phyloP scores from a whole-genome alignment of 2,797 vertebrate genomes.

The Odontamblyopus rebecca region DNA sequence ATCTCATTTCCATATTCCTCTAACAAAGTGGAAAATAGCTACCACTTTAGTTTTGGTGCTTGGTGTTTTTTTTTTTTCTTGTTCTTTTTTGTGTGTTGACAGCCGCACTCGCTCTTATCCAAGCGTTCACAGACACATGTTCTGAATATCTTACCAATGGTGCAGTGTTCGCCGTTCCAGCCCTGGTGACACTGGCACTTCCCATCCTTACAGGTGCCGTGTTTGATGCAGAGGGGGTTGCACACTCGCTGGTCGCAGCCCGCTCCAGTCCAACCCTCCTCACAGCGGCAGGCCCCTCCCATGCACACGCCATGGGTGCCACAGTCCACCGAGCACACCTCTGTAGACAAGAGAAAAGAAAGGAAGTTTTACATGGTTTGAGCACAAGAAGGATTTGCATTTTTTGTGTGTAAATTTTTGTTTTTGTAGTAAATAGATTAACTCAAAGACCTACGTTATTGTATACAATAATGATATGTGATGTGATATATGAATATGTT shows the following conservation, averaged over 20 bases:
- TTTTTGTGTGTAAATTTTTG: too few relatives aligned
- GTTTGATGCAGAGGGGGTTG: conserved; percentile 96
- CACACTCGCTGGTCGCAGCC: conserved; percentile 97
- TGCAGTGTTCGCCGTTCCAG: conserved; percentile 99
- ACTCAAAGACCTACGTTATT: too few relatives aligned
- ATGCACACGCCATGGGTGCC: conserved; percentile 98
- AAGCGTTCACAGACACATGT: conserved; percentile 29
- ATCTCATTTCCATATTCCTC: conserved; percentile 51
- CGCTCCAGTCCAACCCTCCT: conserved; percentile 96
- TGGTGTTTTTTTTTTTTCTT: conserved; percentile 27
- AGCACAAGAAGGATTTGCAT: too few relatives aligned
- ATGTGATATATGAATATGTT: too few relatives aligned
- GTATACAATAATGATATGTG: too few relatives aligned
- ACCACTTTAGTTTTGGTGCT: conserved; percentile 53
- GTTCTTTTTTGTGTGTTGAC: conserved; percentile 47
- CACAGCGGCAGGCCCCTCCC: conserved; percentile 94
- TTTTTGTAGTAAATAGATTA: too few relatives aligned
- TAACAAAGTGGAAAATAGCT: conserved; percentile 55
- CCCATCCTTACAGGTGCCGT: conserved; percentile 98
- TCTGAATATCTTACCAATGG: conserved; percentile 87
- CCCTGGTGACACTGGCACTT: conserved; percentile 99
- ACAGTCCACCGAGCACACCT: conserved; percentile 98
- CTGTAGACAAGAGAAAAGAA: conserved; percentile 66
- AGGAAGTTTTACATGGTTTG: too few relatives aligned
- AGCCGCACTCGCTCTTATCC: conserved; percentile 36